These are phyloP conservation scores for Poeciliopsis turrubarensis DNA, from an alignment of 2,113 vertebrate species.

Conservation along the genomic window DNA sequence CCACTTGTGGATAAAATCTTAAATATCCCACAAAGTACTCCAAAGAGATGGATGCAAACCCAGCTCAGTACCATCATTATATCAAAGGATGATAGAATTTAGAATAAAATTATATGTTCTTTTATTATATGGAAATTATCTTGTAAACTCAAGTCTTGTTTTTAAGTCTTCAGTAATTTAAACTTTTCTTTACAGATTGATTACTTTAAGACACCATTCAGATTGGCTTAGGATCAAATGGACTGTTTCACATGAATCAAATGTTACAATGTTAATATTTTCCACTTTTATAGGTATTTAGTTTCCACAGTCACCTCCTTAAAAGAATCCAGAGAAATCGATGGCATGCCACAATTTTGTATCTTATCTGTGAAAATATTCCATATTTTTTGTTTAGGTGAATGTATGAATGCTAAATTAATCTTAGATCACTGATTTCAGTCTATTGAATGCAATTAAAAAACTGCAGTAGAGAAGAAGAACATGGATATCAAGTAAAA, in stretches of 20 bases:
- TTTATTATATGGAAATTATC: neutral
- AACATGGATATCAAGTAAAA: slow-evolving; percentile 11
- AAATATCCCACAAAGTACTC: neutral
- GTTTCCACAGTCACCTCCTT: neutral
- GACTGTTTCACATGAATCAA: neutral
- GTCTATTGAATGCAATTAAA: neutral
- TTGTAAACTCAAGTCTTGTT: neutral
- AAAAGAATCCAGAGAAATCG: neutral
- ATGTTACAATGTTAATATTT: neutral
- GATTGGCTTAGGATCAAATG: neutral
- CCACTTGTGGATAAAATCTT: neutral
- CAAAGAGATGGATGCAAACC: neutral
- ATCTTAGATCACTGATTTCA: neutral
- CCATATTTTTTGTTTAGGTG: neutral
- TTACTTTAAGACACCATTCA: neutral
- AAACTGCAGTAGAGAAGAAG: neutral
- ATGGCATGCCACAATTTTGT: neutral
- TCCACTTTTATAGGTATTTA: neutral
- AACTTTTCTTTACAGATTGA: neutral
- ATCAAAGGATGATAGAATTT: neutral
- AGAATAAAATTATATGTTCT: neutral
- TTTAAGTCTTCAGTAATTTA: neutral
- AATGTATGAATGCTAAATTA: neutral
- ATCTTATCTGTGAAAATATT: neutral
- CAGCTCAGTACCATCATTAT: neutral